A percentile compares a stretch with the other conserved stretches of the same genome.
These are phyloP conservation scores for Indicator maculatus DNA, from an alignment of 2,113 vertebrate genomes.

Conservation along the genomic window DNA sequence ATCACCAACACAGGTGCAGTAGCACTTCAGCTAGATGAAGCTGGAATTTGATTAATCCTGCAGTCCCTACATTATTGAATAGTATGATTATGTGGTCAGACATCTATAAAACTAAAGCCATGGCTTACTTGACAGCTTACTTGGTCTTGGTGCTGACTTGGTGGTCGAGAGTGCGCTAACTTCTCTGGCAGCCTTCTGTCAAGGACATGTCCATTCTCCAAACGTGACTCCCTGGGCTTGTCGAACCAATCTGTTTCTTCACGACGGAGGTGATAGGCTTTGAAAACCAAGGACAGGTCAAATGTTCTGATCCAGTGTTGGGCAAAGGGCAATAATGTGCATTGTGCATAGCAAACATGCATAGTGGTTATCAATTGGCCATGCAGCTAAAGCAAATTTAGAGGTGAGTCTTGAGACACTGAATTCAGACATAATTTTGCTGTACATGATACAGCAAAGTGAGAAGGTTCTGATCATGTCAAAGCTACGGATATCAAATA, in stretches of 20 bases:
- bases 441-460: background rate
- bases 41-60: background rate
- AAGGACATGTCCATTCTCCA: slow-evolving; percentile 83
- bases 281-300: slow-evolving; percentile 81
- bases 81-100: background rate
- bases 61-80: background rate
- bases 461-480: background rate
- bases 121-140: slow-evolving; percentile 80
- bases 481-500: background rate
- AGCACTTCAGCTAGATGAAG: background rate
- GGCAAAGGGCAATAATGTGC: slow-evolving; percentile 60
- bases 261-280: slow-evolving; percentile 96
- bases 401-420: slow-evolving; percentile 39
- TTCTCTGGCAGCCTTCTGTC: slow-evolving; percentile 88
- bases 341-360: slow-evolving; percentile 70
- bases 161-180: slow-evolving; percentile 74
- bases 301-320: slow-evolving; percentile 55
- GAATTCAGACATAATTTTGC: slow-evolving; percentile 13
- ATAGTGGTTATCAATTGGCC: slow-evolving; percentile 55
- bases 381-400: slow-evolving; percentile 74
- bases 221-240: slow-evolving; percentile 91
- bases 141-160: slow-evolving; percentile 82
- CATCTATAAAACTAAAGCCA: background rate
- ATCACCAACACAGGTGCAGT: background rate
- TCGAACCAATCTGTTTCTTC: slow-evolving; percentile 99